Evolutionary conservation across 2,888 invertebrate species (phyloP).

Genomic region (Laspeyria flexula): DNA sequence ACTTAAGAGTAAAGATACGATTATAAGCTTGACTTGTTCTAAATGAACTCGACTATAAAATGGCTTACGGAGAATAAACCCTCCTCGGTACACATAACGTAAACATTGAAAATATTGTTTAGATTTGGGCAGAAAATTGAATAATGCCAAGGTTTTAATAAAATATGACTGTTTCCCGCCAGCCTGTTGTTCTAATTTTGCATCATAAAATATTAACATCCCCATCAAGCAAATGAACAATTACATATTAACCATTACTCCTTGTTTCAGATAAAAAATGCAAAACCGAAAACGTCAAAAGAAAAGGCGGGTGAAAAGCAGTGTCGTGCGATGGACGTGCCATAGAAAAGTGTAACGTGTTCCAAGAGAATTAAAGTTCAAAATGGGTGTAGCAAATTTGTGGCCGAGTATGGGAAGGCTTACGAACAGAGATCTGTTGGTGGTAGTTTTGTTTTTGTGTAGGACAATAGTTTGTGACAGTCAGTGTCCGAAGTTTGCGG

Average conservation of each 20-base stretch:
- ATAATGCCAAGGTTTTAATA: not conserved
- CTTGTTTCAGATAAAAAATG: slow-evolving; percentile 81
- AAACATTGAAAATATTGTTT: not conserved
- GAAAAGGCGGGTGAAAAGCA: slow-evolving; percentile 68
- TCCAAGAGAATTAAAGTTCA: slow-evolving; percentile 45
- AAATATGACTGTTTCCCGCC: not conserved
- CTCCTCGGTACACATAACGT: too few species aligned
- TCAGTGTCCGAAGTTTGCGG: slow-evolving; percentile 82
- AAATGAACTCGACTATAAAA: too few species aligned
- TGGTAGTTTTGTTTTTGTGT: slow-evolving; percentile 74
- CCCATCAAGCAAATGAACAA: slow-evolving; percentile 23
- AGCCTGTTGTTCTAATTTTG: not conserved
- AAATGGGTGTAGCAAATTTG: slow-evolving; percentile 59
- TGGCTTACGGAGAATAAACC: too few species aligned
- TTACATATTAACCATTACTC: slow-evolving; percentile 27
- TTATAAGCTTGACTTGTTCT: too few species aligned
- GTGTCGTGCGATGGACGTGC: slow-evolving; percentile 67
- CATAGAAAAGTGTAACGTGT: slow-evolving; percentile 68
- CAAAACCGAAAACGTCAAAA: slow-evolving; percentile 73
- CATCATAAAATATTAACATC: slow-evolving; percentile 15
- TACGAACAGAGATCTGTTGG: slow-evolving; percentile 67
- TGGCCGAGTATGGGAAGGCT: slow-evolving; percentile 61
- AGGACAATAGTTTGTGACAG: slow-evolving; percentile 82
- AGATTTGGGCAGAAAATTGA: not conserved
- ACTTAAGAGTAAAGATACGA: too few species aligned